Conservation (phyloP, 2,797 vertebrate genomes). For the Pantherophis alleghaniensis region DNA sequence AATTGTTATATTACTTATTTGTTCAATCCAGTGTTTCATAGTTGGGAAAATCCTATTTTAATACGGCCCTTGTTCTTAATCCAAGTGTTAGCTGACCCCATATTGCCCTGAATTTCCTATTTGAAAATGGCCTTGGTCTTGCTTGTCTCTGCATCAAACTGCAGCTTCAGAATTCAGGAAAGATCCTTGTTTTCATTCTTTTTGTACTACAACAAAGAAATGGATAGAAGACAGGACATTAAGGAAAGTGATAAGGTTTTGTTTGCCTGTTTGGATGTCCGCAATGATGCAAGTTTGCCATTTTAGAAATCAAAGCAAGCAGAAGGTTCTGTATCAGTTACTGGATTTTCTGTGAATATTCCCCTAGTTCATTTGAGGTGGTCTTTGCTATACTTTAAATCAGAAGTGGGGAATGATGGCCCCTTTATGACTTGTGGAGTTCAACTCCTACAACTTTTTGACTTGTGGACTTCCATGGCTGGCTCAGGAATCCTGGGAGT, state of each 20-base stretch:
- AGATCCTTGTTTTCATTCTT: background rate
- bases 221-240: background rate
- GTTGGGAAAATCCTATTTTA: background rate
- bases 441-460: background rate
- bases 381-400: background rate
- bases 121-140: background rate
- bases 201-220: background rate
- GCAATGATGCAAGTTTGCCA: background rate
- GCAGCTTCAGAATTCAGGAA: background rate
- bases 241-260: background rate
- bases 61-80: background rate
- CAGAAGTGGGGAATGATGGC: background rate
- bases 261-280: background rate
- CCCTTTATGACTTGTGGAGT: background rate
- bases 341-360: background rate
- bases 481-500: background rate
- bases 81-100: background rate
- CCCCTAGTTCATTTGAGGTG: background rate
- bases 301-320: background rate
- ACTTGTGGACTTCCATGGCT: background rate
- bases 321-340: background rate
- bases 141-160: background rate
- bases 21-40: background rate
- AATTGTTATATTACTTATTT: background rate
- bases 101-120: background rate